These are phyloP conservation scores for Onychostruthus taczanowskii DNA, from an alignment of 2,113 vertebrate genomes.

Conservation along the genomic window DNA sequence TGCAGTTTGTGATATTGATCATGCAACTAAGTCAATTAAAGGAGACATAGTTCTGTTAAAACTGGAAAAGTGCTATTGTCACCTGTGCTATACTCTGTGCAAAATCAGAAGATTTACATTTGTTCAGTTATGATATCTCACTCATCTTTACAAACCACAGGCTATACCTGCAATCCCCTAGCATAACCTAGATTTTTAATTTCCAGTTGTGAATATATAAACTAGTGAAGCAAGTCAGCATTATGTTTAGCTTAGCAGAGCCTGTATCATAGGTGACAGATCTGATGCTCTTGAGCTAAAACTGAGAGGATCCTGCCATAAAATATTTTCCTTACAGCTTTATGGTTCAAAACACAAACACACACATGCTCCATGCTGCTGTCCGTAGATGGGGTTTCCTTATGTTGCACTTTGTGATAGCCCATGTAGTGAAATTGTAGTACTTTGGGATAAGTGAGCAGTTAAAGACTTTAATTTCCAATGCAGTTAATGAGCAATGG, in stretches of 20 bases:
- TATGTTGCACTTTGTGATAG: not conserved
- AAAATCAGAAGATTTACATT: not conserved
- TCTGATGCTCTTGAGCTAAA: not conserved
- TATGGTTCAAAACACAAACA: conserved; percentile 21
- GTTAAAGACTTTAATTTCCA: not conserved
- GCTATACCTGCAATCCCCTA: not conserved
- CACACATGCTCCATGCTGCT: not conserved
- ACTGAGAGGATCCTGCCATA: not conserved
- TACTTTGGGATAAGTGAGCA: not conserved
- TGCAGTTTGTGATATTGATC: not conserved
- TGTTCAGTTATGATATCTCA: not conserved
- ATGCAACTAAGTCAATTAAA: not conserved
- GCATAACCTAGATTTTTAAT: not conserved
- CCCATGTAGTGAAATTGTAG: not conserved
- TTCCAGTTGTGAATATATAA: not conserved
- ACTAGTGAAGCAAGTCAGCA: not conserved
- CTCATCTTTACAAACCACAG: not conserved
- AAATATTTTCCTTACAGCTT: conserved; percentile 2
- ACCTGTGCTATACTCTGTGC: not conserved
- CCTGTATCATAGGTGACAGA: not conserved
- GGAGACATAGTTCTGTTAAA: not conserved
- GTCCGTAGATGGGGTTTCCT: not conserved
- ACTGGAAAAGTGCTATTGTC: not conserved
- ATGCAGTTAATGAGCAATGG: not conserved
- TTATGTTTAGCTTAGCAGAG: not conserved